phyloP scores from a whole-genome alignment of 35 echinoderm and acorn worm species.

The Lytechinus pictus region DNA sequence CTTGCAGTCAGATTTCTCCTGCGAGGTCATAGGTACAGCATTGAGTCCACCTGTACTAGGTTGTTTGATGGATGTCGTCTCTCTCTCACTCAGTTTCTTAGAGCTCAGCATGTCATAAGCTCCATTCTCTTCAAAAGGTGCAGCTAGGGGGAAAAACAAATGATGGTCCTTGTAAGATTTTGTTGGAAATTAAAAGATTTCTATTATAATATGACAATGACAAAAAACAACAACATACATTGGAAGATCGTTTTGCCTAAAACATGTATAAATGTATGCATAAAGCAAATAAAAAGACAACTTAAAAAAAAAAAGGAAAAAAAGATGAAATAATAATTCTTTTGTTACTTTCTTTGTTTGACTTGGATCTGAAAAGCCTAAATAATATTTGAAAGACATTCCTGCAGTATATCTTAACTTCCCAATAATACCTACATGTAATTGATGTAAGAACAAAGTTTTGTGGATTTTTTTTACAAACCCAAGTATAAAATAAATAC shows the following conservation, averaged over 20 bases:
- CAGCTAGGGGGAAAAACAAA: neutral
- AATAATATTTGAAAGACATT: neutral
- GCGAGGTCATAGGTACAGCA: constrained; percentile 90
- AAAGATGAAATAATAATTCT: neutral
- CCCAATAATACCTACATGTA: no score
- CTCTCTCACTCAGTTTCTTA: constrained; percentile 68
- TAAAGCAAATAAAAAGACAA: neutral
- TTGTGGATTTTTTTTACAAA: no score
- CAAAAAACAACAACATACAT: neutral
- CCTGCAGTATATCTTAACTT: no score
- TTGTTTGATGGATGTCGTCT: constrained; percentile 53
- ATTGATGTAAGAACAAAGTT: neutral
- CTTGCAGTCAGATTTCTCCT: constrained; percentile 94
- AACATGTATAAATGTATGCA: neutral
- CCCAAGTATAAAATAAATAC: neutral
- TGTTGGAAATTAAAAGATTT: neutral
- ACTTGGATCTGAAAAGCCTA: neutral
- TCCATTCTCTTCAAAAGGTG: constrained; percentile 63
- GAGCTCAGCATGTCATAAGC: constrained; percentile 83
- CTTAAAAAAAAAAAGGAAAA: neutral
- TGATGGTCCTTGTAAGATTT: neutral
- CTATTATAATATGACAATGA: neutral
- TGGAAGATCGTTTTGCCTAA: neutral
- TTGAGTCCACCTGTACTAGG: constrained; percentile 93
- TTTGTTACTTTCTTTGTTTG: neutral